Evolutionary conservation across 2,797 vertebrate genomes (phyloP).

Genomic region (Tarsius wallacei): DNA sequence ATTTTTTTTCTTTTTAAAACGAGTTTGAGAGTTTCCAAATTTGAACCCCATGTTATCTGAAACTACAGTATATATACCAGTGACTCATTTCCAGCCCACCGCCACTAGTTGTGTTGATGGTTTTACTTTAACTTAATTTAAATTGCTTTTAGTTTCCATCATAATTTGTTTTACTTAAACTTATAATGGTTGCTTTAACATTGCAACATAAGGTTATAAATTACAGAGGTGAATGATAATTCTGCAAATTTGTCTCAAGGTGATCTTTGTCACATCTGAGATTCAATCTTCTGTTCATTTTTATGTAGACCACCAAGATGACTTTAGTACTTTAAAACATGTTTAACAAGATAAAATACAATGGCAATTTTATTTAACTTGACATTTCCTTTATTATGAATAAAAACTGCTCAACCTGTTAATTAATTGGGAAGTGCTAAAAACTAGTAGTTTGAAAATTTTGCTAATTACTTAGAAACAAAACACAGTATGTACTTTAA

Average conservation of each 20-base stretch:
- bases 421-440: slow-evolving; percentile 20
- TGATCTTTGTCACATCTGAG: neutral
- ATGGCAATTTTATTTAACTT: neutral
- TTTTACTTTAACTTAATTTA: slow-evolving; percentile 13
- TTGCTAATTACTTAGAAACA: neutral
- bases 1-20: neutral
- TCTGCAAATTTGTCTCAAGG: neutral
- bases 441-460: slow-evolving; percentile 19
- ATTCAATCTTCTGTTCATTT: neutral
- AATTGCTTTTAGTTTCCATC: neutral
- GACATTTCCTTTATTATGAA: neutral
- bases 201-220: neutral
- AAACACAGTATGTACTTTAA: neutral
- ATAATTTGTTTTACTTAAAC: neutral
- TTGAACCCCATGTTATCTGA: neutral
- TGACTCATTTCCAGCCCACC: neutral
- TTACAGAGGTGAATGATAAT: neutral
- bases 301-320: neutral
- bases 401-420: neutral
- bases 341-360: neutral
- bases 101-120: neutral
- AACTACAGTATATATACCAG: neutral
- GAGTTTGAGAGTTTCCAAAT: neutral
- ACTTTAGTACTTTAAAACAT: neutral
- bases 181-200: neutral